A percentile compares a stretch with the other conserved stretches of the same genome.
Evolutionary conservation across 2,888 invertebrate species (phyloP).

Genomic region (Disparrhopalites patrizii): DNA sequence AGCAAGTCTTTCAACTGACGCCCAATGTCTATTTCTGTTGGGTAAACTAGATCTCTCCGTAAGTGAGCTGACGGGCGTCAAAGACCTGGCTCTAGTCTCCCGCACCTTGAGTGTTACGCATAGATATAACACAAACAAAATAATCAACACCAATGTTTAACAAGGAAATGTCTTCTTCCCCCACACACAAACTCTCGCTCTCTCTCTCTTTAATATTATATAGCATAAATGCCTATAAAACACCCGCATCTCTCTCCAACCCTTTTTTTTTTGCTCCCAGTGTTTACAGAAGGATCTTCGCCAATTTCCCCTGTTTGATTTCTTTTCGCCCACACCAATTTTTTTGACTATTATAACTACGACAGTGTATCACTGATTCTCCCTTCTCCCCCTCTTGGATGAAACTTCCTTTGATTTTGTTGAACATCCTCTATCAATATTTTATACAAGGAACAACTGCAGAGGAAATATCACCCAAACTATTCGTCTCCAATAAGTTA

Average conservation of each 20-base stretch:
- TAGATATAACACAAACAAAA: not conserved
- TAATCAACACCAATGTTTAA: not conserved
- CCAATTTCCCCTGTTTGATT: slow-evolving; percentile 6
- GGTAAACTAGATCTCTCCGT: slow-evolving; percentile 29
- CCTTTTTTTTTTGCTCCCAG: too few relatives aligned
- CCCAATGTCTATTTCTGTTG: slow-evolving; percentile 31
- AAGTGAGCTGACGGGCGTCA: slow-evolving; percentile 28
- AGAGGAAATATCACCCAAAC: too few relatives aligned
- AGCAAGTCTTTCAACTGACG: slow-evolving; percentile 27
- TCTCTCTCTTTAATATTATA: too few relatives aligned
- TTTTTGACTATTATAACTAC: not conserved
- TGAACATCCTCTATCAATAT: not conserved
- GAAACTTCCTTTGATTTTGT: slow-evolving; percentile 7
- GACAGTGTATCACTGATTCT: too few relatives aligned
- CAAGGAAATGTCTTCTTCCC: slow-evolving; percentile 16
- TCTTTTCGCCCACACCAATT: not conserved
- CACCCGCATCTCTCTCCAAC: too few relatives aligned
- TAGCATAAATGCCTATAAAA: too few relatives aligned
- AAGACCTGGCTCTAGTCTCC: slow-evolving; percentile 28
- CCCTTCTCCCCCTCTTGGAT: too few relatives aligned
- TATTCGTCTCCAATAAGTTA: not conserved
- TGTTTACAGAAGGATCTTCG: slow-evolving; percentile 4
- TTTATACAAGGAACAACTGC: too few relatives aligned
- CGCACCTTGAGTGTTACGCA: slow-evolving; percentile 13
- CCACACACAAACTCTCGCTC: not conserved